Base-by-base conservation (phyloP, 2,888 invertebrate species). In the Trissolcus japonicus region DNA sequence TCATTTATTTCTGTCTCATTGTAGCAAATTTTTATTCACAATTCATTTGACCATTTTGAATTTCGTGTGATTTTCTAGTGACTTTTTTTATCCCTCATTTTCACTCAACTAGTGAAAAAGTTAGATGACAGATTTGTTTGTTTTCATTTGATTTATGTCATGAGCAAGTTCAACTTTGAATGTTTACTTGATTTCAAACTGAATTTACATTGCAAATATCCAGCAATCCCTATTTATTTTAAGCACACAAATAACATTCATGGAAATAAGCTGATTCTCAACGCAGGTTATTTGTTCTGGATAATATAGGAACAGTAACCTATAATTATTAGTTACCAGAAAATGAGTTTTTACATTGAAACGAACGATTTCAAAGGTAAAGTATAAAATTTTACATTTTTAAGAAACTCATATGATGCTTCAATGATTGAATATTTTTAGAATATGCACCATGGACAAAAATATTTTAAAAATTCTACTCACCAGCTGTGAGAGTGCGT, bases 401-500 rank as follows among this genome's bases (percentile, higher is more conserved):
- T 1, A 43, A n/a, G 7, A 43, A 43, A n/a, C 16, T 16, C 14
- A 16, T 14, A 16, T 14, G 14, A 1, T 16, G 6, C 3, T 46
- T 46, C 9, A 11, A 46, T 16, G 7, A 11, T 16, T 14, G 9
- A 1, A 16, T 46, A 11, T 35, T 35, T 35, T 35, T 35, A 35
- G 35, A 35, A 46, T 2, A 16, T n/a, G 16, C 7, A 46, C 4
- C 4, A 75, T 75, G 75, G 75, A 75, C 40, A 41, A 41, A 16
- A 48, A 75, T 7, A 55, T 69, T 48, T 29, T 75, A 17, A 75
- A 69, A 65, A 25, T 65, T 0, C 16, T 76, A 51, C 56, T 76
- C 14, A 17, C 40, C 16, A 69, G 76, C 41, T 66, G 66, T 51
- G 66, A 71, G 35, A 66, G 17, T n/a, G 35, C 2, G 6, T 11